Conservation (phyloP, 2,113 vertebrate genomes). For the Sturnus vulgaris region DNA sequence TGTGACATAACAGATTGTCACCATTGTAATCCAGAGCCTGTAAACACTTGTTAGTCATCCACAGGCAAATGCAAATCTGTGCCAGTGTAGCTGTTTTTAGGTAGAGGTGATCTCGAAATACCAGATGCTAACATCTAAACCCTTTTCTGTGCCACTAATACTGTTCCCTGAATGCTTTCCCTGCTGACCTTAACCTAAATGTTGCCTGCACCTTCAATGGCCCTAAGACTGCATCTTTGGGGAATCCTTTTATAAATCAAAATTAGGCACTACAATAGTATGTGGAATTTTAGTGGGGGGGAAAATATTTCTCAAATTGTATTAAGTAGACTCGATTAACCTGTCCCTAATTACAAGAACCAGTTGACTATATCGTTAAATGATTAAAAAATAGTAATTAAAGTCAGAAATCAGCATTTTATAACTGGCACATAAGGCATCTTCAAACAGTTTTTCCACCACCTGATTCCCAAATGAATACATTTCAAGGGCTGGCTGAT, state of each 20-base stretch:
- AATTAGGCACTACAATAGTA: not conserved
- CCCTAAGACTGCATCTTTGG: not conserved
- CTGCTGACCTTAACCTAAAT: not conserved
- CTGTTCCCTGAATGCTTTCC: not conserved
- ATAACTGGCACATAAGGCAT: not conserved
- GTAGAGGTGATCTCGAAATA: not conserved
- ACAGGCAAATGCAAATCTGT: not conserved
- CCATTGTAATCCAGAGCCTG: slow-evolving; percentile 21
- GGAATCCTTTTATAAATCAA: not conserved
- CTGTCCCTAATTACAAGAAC: not conserved
- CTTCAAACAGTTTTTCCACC: not conserved
- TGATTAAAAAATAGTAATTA: not conserved
- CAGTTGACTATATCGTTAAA: not conserved
- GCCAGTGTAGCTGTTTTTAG: not conserved
- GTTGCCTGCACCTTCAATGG: not conserved
- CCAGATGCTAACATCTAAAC: not conserved
- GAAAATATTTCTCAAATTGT: not conserved
- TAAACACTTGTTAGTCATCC: slow-evolving; percentile 5
- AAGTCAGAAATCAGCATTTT: not conserved
- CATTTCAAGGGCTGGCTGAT: not conserved
- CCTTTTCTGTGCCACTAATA: not conserved
- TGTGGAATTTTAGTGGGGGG: not conserved
- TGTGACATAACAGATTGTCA: slow-evolving; percentile 44
- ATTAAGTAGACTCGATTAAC: not conserved
- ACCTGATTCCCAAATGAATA: not conserved